Percentiles rank a stretch among this genome's conserved stretches.
Evolutionary conservation across 2,888 invertebrate species (phyloP).

Genomic region (Dorcus parallelipipedus): DNA sequence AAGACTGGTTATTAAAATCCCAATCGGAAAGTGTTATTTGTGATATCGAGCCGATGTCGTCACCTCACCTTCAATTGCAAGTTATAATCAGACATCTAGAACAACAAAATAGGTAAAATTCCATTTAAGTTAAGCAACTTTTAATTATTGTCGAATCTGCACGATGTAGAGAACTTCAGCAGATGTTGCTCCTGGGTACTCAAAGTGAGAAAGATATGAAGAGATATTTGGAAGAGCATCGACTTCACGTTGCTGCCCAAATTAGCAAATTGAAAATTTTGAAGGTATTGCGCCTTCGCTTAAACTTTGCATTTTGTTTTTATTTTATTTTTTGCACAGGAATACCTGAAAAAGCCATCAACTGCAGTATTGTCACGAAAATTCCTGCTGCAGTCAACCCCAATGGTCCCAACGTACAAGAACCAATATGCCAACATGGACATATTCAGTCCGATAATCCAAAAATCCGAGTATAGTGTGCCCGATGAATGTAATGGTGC

Average conservation of each 20-base stretch:
- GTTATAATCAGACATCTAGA: constrained; percentile 70
- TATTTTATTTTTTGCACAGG: constrained; percentile 26
- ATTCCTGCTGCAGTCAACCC: constrained; percentile 36
- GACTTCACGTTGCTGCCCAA: constrained; percentile 61
- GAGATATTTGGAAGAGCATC: constrained; percentile 59
- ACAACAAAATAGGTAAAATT: constrained; percentile 56
- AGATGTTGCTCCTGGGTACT: constrained; percentile 43
- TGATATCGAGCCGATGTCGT: constrained; percentile 42
- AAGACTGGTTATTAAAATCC: constrained; percentile 29
- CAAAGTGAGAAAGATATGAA: constrained; percentile 50
- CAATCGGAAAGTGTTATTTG: constrained; percentile 26
- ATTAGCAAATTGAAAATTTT: constrained; percentile 64
- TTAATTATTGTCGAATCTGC: background rate
- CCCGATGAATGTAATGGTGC: constrained; percentile 30
- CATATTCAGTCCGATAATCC: constrained; percentile 55
- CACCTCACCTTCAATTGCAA: constrained; percentile 62
- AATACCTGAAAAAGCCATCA: constrained; percentile 19
- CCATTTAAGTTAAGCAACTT: constrained; percentile 2
- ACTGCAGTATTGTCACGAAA: constrained; percentile 17
- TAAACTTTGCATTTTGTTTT: background rate
- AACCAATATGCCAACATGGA: constrained; percentile 50
- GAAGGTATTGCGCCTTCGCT: constrained; percentile 50
- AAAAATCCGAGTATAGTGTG: constrained; percentile 39
- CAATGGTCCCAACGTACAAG: constrained; percentile 33
- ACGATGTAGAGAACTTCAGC: constrained; percentile 51